Evolutionary conservation across 2,797 vertebrate genomes (phyloP), one percentile per base, ranked within the genome.

Genomic region (Chlorospingus semifuscus): DNA sequence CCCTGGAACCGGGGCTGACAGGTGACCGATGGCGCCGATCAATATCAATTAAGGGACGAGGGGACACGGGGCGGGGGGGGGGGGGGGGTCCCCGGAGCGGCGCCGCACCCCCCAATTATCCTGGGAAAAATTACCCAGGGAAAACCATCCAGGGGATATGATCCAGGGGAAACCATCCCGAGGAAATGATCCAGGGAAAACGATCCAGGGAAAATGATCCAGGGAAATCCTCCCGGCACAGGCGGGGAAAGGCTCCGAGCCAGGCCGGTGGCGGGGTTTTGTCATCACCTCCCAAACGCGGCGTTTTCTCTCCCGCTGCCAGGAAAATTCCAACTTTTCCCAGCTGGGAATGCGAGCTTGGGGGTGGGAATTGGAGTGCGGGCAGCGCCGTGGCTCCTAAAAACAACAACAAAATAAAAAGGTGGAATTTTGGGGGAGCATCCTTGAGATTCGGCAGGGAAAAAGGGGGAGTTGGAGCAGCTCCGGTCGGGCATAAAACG

Each of bases 1-100:
- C 98, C 98, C 97, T 98, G 98, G 98, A 99, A 98, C 97, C 98
- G 97, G 89, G 97, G 97, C 98, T 99, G 98, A 99, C 99, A 99
- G 98, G 96, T 99, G 98, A 99, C 98, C 97, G 98, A 98, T 98
- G 98, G 98, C 97, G 96, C 94, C 98, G 98, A 98, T 98, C 98
- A 98, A 98, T 98, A 98, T 98, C 98, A 98, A 98, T 98, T 98
- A 98, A 47, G 39, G 57, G 78, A 63, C 74, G 32, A 0, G 47
- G 74, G 74, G 47, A 23, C 57, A 16, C 57, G 8, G 74, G 42
- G 6, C 1, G 17, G 29, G 41, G 22, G 46, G 46, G 59, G 47
- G 19, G n/a, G 21, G 46, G 46, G 59, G 47, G 19, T 2, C 12
- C 59, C 60, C 26, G 39, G n/a, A 65, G n/a, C 32, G 7, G 3